A percentile compares a stretch with the other conserved stretches of the same genome.
Evolutionary conservation across 2,113 vertebrate genomes (phyloP).

Genomic region (Scartelaos histophorus): DNA sequence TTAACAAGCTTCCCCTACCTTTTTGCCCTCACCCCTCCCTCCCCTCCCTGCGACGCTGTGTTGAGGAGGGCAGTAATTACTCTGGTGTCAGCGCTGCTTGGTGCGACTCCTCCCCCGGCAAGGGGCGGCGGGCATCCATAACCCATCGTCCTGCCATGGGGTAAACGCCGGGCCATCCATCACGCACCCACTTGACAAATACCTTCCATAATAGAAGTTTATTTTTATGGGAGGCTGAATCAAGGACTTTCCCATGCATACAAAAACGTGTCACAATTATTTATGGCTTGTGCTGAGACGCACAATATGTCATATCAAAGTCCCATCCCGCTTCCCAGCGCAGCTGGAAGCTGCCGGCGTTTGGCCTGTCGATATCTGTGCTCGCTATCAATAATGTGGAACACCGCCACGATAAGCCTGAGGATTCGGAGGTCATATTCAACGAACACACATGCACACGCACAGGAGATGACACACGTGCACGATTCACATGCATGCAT

Average conservation of each 20-base stretch:
- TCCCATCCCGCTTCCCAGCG: conserved; percentile 81
- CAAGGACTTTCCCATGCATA: conserved; percentile 99
- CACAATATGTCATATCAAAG: conserved; percentile 99
- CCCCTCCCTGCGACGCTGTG: conserved; percentile 58
- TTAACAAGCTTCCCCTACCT: conserved; percentile 42
- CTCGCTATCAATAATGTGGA: conserved; percentile 96
- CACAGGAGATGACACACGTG: conserved; percentile 22
- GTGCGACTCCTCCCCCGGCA: conserved; percentile 89
- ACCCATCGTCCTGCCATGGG: conserved; percentile 97
- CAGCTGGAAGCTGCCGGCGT: conserved; percentile 72
- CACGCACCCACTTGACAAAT: conserved; percentile 99
- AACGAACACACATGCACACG: conserved; percentile 48
- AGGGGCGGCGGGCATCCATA: conserved; percentile 91
- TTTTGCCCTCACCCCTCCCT: conserved; percentile 41
- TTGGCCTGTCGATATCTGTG: conserved; percentile 95
- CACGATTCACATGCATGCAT: conserved; percentile 13
- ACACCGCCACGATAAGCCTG: conserved; percentile 85
- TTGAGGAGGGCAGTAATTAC: conserved; percentile 77
- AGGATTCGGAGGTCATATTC: conserved; percentile 85
- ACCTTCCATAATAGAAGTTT: conserved; percentile 99
- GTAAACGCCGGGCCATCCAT: conserved; percentile 97
- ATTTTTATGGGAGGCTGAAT: conserved; percentile 99
- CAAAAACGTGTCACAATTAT: conserved; percentile 99
- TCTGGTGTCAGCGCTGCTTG: conserved; percentile 86
- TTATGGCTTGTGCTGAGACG: conserved; percentile 99